Evolutionary conservation across 2,797 vertebrate genomes (phyloP).

Genomic region (Sebastes trivittatus): DNA sequence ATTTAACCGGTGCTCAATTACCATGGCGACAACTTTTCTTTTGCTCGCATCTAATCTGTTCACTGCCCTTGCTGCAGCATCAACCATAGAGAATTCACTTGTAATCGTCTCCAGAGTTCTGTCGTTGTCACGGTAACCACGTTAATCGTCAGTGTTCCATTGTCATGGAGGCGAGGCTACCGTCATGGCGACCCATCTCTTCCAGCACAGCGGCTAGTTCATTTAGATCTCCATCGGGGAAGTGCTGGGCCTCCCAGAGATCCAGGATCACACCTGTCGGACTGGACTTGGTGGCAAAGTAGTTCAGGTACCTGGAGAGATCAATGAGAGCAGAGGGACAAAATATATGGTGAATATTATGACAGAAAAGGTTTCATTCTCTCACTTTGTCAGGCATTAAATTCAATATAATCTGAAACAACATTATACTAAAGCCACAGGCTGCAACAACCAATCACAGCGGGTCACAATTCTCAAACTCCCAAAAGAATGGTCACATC

Average conservation of each 20-base stretch:
- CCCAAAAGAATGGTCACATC: not conserved
- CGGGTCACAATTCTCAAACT: not conserved
- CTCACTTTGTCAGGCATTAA: not conserved
- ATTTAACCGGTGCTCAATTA: conserved; percentile 41
- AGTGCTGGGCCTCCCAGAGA: conserved; percentile 99
- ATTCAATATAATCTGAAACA: not conserved
- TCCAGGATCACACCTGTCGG: conserved; percentile 98
- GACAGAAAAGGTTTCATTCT: not conserved
- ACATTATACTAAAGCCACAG: not conserved
- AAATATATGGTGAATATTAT: not conserved
- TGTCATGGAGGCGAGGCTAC: conserved; percentile 87
- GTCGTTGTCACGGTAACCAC: conserved; percentile 28
- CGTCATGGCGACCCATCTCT: conserved; percentile 96
- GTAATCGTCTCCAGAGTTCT: conserved; percentile 52
- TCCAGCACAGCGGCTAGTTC: conserved; percentile 94
- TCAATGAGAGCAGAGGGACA: not conserved
- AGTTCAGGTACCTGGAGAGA: conserved; percentile 93
- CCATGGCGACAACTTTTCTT: conserved; percentile 44
- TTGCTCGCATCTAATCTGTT: conserved; percentile 28
- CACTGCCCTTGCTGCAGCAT: conserved; percentile 33
- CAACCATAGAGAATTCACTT: conserved; percentile 31
- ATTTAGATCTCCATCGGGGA: conserved; percentile 95
- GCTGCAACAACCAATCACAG: not conserved
- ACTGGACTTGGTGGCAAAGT: conserved; percentile 98
- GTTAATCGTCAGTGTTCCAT: conserved; percentile 87